These are phyloP conservation scores for Diceros bicornis DNA, from an alignment of 2,797 vertebrate genomes.

Conservation along the genomic window DNA sequence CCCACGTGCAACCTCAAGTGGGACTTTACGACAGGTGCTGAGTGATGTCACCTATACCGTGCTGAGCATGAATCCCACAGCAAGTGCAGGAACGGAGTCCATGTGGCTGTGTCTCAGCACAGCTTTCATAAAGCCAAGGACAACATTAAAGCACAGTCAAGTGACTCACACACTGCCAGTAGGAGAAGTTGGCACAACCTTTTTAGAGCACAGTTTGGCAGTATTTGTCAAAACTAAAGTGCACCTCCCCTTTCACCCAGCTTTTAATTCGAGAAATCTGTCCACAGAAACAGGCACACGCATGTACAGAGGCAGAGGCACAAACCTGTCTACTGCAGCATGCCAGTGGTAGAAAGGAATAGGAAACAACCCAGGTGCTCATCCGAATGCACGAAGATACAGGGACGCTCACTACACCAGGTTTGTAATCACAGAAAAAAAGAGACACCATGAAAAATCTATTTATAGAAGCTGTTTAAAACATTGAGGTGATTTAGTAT, in stretches of 20 bases:
- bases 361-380: background rate
- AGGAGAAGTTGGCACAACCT: conserved; percentile 50
- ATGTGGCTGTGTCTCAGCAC: background rate
- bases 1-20: background rate
- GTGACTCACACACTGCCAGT: conserved; percentile 44
- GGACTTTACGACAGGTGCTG: background rate
- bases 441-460: background rate
- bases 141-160: background rate
- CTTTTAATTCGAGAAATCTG: conserved; percentile 28
- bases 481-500: background rate
- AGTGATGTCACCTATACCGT: background rate
- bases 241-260: background rate
- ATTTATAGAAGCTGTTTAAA: background rate
- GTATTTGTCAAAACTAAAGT: conserved; percentile 57
- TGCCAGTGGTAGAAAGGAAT: background rate
- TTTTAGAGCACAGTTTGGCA: conserved; percentile 55
- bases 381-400: background rate
- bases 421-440: background rate
- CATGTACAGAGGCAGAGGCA: background rate
- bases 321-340: background rate
- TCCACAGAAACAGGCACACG: background rate
- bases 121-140: conserved; percentile 38
- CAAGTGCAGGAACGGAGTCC: background rate
- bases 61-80: background rate
- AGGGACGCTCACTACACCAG: background rate